Evolutionary conservation across 2,888 invertebrate species (phyloP), one percentile per base, ranked within the genome.

Genomic region (Disparrhopalites patrizii): DNA sequence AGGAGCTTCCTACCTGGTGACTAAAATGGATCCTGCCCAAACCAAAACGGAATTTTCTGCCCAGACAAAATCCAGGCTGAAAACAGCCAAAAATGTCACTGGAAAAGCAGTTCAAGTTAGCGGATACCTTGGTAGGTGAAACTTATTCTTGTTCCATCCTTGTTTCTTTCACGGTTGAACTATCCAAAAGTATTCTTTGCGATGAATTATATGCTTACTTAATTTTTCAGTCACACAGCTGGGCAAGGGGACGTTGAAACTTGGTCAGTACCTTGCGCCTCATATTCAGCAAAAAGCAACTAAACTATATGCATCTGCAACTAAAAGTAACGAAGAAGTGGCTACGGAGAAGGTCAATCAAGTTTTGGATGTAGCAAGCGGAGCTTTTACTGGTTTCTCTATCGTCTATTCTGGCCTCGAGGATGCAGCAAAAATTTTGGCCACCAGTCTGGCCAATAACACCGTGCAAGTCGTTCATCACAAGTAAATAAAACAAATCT

Each of bases 401-500:
- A 87, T 88, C 0, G 83, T 90, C 13, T 89, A 87, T 77, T 80
- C 84, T 74, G 85, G 88, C 2, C 79, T 90, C 40, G 89, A 90
- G 76, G 81, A 83, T 55, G 88, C 89, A 0, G 88, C 88, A 1
- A 82, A 82, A 65, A 84, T 85, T 55, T 76, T 84, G 27, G 83
- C 81, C 13, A 64, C 57, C 30, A 74, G 72, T 61, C 78, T 90
- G 27, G 85, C 87, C 57, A 81, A 87, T 72, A 89, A 90, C 78
- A 89, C 89, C 0, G 89, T 89, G 0, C 83, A 85, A 76, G 83
- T 89, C 62, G 87, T 90, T 43, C 81, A 86, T 73, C 85, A 90
- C 77, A 88, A 85, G 88, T 89, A 80, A 79, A n/a, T n/a, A n/a
- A n/a, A n/a, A n/a, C n/a, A n/a, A n/a, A n/a, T n/a, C n/a, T n/a